Conservation (phyloP, 2,888 invertebrate genomes). For the Coelopa pilipes region DNA sequence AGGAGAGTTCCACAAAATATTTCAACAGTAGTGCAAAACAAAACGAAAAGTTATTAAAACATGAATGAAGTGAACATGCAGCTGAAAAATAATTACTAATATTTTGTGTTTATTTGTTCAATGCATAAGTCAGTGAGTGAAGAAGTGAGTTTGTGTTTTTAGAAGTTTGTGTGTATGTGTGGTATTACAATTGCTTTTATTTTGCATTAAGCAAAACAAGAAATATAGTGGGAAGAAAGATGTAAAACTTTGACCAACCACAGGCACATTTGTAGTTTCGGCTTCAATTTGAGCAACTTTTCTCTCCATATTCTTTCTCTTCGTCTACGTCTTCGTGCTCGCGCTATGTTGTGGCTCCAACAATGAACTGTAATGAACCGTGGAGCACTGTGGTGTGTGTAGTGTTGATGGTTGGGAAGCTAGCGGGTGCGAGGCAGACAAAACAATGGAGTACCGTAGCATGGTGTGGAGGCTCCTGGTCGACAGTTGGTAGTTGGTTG, state of each 20-base stretch:
- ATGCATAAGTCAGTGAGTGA: not conserved
- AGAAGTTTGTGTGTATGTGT: not conserved
- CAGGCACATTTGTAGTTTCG: slow-evolving; percentile 1
- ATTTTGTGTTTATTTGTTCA: not conserved
- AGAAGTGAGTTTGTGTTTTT: not conserved
- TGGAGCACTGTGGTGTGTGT: not conserved
- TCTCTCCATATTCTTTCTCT: not conserved
- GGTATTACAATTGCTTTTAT: not conserved
- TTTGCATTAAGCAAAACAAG: not conserved
- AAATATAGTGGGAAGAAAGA: not conserved
- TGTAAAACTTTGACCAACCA: not conserved
- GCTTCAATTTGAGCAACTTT: slow-evolving; percentile 12
- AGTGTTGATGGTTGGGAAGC: not conserved
- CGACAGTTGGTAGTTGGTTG: not conserved
- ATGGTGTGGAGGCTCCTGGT: not conserved
- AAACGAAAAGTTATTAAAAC: not conserved
- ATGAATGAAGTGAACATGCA: not conserved
- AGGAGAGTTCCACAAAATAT: not conserved
- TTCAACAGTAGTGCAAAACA: not conserved
- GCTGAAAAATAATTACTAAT: not conserved
- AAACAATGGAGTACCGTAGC: slow-evolving; percentile 23
- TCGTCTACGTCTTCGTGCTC: not conserved
- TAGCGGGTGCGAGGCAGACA: not conserved
- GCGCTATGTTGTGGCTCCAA: slow-evolving; percentile 13
- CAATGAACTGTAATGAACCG: slow-evolving; percentile 29